Conservation (phyloP, 1,140 invertebrate genomes). For the Maconellicoccus hirsutus region DNA sequence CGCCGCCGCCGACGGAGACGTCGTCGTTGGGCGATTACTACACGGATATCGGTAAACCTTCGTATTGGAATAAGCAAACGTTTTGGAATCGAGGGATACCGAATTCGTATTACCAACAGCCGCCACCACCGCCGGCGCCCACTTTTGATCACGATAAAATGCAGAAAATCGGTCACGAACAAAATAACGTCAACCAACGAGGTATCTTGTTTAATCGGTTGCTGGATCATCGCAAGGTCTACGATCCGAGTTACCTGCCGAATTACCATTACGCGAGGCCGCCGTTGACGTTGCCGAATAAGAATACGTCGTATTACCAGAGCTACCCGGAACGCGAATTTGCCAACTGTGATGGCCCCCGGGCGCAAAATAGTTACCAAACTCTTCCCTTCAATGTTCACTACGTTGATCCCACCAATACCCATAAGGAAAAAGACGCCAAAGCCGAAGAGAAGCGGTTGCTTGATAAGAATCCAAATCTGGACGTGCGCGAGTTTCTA, state of each 20-base stretch:
- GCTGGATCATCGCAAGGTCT: background rate
- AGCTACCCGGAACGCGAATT: background rate
- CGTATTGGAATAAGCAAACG: slow-evolving; percentile 3
- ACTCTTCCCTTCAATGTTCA: background rate
- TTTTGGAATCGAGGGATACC: background rate
- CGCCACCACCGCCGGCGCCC: background rate
- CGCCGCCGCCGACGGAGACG: background rate
- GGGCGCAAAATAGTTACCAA: slow-evolving; percentile 11
- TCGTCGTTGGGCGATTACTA: background rate
- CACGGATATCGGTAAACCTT: background rate
- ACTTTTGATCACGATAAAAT: background rate
- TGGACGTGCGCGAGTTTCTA: slow-evolving; percentile 26
- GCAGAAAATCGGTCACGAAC: background rate
- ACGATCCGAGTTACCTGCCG: background rate
- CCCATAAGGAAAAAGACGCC: background rate
- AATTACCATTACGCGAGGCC: background rate
- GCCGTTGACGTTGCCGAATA: background rate
- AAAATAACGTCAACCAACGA: background rate
- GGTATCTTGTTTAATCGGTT: slow-evolving; percentile 4
- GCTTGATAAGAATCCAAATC: slow-evolving; percentile 23
- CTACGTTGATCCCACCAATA: background rate
- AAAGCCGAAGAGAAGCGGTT: background rate
- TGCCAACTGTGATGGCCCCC: background rate
- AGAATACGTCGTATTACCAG: background rate
- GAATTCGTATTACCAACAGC: background rate